These are phyloP conservation scores for Pangasius krempfi DNA, from an alignment of 2,797 vertebrate species.

Conservation along the genomic window DNA sequence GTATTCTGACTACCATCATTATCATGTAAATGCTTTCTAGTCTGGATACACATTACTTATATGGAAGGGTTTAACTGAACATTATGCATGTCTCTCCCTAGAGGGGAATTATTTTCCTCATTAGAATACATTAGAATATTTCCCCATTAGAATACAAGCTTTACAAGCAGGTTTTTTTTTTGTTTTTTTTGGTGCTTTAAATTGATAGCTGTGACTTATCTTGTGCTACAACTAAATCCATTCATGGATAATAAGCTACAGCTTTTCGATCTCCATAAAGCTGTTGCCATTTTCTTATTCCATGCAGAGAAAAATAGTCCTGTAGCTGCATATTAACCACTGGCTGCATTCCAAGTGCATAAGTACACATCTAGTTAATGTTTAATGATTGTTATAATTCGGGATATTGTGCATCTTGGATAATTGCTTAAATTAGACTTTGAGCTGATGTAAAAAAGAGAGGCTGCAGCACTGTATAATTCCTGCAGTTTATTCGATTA, in stretches of 20 bases:
- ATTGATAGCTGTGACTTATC: neutral
- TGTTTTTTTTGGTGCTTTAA: neutral
- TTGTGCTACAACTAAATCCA: neutral
- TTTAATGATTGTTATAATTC: conserved; percentile 42
- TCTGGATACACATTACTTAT: conserved; percentile 7
- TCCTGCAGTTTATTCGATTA: conserved; percentile 18
- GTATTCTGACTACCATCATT: neutral
- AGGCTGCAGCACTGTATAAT: neutral
- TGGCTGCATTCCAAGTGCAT: conserved; percentile 18
- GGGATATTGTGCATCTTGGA: neutral
- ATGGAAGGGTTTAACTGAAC: conserved; percentile 13
- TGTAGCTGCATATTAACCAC: conserved; percentile 18
- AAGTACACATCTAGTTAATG: conserved; percentile 37
- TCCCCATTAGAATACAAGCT: conserved; percentile 7
- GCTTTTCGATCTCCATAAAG: neutral
- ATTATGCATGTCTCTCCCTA: conserved; percentile 26
- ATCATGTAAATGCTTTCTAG: conserved; percentile 19
- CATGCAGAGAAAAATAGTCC: neutral
- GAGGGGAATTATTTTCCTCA: conserved; percentile 4
- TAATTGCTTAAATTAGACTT: conserved; percentile 25
- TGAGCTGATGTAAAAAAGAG: neutral
- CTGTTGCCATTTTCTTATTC: neutral
- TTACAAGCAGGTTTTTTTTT: conserved; percentile 1
- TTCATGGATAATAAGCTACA: neutral
- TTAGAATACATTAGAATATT: conserved; percentile 21